These are phyloP conservation scores for Sitta europaea DNA, from an alignment of 2,113 vertebrate species.

Conservation along the genomic window DNA sequence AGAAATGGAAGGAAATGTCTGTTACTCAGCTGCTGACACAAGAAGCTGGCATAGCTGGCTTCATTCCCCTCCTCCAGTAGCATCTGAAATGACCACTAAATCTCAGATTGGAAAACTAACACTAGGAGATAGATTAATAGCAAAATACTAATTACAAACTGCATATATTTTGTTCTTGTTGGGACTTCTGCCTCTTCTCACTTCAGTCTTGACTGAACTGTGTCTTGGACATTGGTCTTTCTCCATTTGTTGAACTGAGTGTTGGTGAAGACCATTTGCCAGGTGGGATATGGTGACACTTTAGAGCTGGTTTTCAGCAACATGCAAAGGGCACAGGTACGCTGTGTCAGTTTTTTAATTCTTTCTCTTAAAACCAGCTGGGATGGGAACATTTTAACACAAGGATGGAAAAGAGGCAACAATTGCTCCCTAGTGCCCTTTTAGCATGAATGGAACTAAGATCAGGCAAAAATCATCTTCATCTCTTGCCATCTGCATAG, in stretches of 20 bases:
- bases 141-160: neutral
- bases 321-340: fast-evolving
- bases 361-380: neutral
- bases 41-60: neutral
- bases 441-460: neutral
- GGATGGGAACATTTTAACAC: neutral
- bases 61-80: neutral
- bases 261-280: neutral
- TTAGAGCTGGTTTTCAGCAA: neutral
- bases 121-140: neutral
- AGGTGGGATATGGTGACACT: neutral
- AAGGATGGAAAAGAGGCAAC: neutral
- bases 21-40: neutral
- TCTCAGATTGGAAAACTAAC: neutral
- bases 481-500: neutral
- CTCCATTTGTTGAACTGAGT: neutral
- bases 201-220: neutral
- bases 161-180: neutral
- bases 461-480: neutral
- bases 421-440: neutral
- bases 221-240: neutral
- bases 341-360: neutral
- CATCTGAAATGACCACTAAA: neutral
- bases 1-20: neutral
- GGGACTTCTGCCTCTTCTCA: neutral